A percentile compares a stretch with the other conserved stretches of the same genome.
These are phyloP conservation scores for Scarus forsteni DNA, from an alignment of 2,797 vertebrate species.

Conservation along the genomic window DNA sequence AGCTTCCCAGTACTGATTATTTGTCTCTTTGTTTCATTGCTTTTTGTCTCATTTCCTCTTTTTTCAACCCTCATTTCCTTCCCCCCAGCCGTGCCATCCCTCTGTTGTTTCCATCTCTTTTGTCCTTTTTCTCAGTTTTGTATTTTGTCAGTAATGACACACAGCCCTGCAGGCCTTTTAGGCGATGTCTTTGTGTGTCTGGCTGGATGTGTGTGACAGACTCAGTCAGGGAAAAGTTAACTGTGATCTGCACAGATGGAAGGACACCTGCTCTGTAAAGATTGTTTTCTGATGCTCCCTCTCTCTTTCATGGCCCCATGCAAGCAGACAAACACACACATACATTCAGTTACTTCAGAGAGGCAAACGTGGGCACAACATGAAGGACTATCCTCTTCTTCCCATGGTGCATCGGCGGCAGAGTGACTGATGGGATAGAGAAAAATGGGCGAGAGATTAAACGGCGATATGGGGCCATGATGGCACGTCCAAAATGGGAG, in stretches of 20 bases:
- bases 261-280: slow-evolving; percentile 77
- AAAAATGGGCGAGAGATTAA: slow-evolving; percentile 72
- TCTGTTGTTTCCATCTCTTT: slow-evolving; percentile 12
- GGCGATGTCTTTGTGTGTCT: slow-evolving; percentile 33
- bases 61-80: slow-evolving; percentile 27
- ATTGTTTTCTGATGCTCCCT: slow-evolving; percentile 54
- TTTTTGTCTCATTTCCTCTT: slow-evolving; percentile 2
- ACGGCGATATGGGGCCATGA: slow-evolving; percentile 59
- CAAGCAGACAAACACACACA: slow-evolving; percentile 41
- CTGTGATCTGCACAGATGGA: slow-evolving; percentile 81
- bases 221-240: slow-evolving; percentile 44
- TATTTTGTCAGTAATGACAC: slow-evolving; percentile 34
- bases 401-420: slow-evolving; percentile 59
- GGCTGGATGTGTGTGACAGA: slow-evolving; percentile 34
- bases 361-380: slow-evolving; percentile 76
- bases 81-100: slow-evolving; percentile 1
- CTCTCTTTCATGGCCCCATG: slow-evolving; percentile 45
- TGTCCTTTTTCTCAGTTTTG: slow-evolving; percentile 15
- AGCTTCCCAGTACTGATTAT: slow-evolving; percentile 17
- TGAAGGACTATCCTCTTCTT: slow-evolving; percentile 68
- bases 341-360: slow-evolving; percentile 61
- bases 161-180: slow-evolving; percentile 35
- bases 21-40: slow-evolving; percentile 14
- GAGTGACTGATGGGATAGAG: slow-evolving; percentile 65
- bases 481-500: slow-evolving; percentile 58